Base-by-base conservation (phyloP, 1,140 invertebrate species). In the Scaptomyza pallida region DNA sequence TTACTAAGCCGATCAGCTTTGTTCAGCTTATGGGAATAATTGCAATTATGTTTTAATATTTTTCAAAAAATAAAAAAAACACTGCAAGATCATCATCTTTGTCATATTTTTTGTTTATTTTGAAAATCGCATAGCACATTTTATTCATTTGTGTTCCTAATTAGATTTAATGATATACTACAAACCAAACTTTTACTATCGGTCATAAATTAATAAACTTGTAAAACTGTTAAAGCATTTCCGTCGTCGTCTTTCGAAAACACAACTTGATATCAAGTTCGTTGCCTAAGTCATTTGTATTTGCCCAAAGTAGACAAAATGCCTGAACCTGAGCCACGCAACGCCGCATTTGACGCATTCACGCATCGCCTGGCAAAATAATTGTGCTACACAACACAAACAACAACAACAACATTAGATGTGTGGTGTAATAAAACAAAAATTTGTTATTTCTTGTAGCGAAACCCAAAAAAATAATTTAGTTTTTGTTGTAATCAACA, bases 401-500 rank as follows among this genome's bases (percentile, higher is more conserved):
- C 70, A 65, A 65, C 47, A 44, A 57, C 52, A 47, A 12, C 43
- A 43, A 56, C 69, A 70, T 64, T 76, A 30, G 26, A 30, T 70
- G 57, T 56, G 76, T 55, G 52, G 67, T 68, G 69, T 74, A 86
- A 86, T 77, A 85, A 85, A 83, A 82, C n/a, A 30, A 45, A 64
- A 77, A 51, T 77, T 77, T 47, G 52, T 57, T 68, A 43, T 41
- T n/a, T 50, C 35, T 60, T 19, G 44, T 48, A 60, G 26, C 23
- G 5, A 67, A 26, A 26, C 23, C 17, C 44, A 60, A 68, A 59
- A 68, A 59, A 19, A 73, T 70, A 73, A 73, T 73, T 69, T 69
- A 48, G 59, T 67, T 78, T 67, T 78, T 63, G 67, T 61, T 72
- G 82, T 82, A 88, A 88, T 88, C 78, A 88, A 88, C 82, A 88